Evolutionary conservation across 2,113 vertebrate species (phyloP).

Genomic region (Ellobius talpinus): DNA sequence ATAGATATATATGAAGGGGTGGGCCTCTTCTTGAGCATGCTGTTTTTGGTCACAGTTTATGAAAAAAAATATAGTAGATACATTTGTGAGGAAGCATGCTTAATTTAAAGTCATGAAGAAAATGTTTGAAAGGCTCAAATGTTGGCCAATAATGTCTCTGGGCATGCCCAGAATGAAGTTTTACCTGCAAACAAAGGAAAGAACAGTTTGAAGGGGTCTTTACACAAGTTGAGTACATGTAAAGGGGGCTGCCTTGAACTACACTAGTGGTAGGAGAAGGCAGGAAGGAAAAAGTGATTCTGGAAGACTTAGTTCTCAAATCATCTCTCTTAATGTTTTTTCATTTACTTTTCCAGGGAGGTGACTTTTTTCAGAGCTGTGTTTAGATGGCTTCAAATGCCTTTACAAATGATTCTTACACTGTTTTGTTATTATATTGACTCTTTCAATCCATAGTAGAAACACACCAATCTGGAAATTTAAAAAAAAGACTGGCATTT

Average conservation of each 20-base stretch:
- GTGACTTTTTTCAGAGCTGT: not conserved
- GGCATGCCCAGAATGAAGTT: not conserved
- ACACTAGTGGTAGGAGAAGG: not conserved
- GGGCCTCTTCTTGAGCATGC: too few relatives aligned
- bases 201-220: not conserved
- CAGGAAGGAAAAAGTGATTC: not conserved
- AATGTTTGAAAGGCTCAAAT: not conserved
- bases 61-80: not conserved
- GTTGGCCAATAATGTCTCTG: not conserved
- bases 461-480: not conserved
- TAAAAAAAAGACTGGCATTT: not conserved
- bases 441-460: not conserved
- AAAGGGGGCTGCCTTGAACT: not conserved
- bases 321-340: not conserved
- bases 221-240: not conserved
- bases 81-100: not conserved
- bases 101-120: not conserved
- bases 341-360: not conserved
- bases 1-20: too few relatives aligned
- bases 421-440: not conserved
- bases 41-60: not conserved
- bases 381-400: not conserved
- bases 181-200: not conserved
- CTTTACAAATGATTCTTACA: not conserved
- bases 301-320: not conserved